Percentiles rank a stretch among this genome's conserved stretches.
Conservation (phyloP, 2,888 invertebrate species). For the Baccha elongata region DNA sequence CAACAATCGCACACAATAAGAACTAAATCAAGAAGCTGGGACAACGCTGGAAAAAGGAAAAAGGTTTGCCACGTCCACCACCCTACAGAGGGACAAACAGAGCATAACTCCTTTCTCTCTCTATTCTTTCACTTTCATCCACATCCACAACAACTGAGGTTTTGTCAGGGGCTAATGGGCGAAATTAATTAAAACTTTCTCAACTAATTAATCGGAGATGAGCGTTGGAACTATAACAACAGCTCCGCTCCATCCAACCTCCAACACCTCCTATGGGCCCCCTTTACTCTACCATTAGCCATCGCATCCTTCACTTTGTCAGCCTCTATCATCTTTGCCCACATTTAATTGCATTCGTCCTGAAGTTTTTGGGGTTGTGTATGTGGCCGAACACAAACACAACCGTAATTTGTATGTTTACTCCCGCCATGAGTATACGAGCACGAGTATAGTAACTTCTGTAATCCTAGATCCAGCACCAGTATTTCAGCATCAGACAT, state of each 20-base stretch:
- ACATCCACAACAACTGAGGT: conserved; percentile 65
- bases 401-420: conserved; percentile 72
- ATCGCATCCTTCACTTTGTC: conserved; percentile 63
- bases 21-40: conserved; percentile 72
- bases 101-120: conserved; percentile 5
- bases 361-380: conserved; percentile 74
- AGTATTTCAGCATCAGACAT: conserved; percentile 22
- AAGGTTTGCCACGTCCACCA: conserved; percentile 52
- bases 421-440: conserved; percentile 20
- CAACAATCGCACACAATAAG: conserved; percentile 71
- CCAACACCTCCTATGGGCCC: background rate
- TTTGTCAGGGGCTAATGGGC: conserved; percentile 76
- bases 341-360: conserved; percentile 77
- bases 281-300: conserved; percentile 3
- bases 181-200: conserved; percentile 77
- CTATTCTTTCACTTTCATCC: conserved; percentile 18
- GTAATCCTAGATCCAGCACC: conserved; percentile 54
- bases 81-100: conserved; percentile 18
- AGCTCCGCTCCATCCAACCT: conserved; percentile 49
- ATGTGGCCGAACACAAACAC: conserved; percentile 72
- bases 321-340: conserved; percentile 74
- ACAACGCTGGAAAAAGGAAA: conserved; percentile 19
- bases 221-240: conserved; percentile 73
- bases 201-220: conserved; percentile 77
- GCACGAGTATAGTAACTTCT: conserved; percentile 42